Conservation (phyloP, 2,113 vertebrate species). For the Panurus biarmicus region DNA sequence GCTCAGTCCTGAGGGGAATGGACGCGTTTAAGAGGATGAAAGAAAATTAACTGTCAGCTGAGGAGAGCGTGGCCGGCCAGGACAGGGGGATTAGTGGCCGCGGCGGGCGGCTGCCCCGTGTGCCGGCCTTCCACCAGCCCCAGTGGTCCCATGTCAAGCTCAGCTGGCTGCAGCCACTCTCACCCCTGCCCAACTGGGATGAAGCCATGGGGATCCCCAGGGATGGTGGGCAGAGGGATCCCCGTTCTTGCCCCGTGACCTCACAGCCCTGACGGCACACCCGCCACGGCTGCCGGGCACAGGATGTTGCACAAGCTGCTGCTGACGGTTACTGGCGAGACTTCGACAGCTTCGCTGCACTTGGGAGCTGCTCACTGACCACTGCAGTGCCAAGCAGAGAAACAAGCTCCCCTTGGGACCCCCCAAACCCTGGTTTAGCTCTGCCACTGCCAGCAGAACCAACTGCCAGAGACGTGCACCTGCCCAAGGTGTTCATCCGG, state of each 20-base stretch:
- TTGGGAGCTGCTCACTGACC: not conserved
- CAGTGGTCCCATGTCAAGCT: not conserved
- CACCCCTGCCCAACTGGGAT: fast-evolving
- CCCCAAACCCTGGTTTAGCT: not conserved
- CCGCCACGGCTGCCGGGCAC: not conserved
- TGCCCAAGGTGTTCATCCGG: not conserved
- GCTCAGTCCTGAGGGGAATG: not conserved
- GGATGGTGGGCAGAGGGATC: not conserved
- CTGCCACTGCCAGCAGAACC: not conserved
- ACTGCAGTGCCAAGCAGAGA: fast-evolving
- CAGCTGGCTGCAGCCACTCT: fast-evolving
- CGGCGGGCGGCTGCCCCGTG: fast-evolving
- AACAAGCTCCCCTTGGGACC: not conserved
- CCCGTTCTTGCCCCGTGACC: fast-evolving
- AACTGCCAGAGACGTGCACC: not conserved
- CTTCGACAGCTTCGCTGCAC: not conserved
- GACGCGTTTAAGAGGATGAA: slow-evolving; percentile 47
- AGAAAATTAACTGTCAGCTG: slow-evolving; percentile 36
- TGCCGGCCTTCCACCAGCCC: not conserved
- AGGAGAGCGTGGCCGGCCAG: slow-evolving; percentile 2
- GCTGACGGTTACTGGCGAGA: not conserved
- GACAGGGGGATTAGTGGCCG: not conserved
- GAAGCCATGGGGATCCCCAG: not conserved
- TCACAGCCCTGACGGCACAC: not conserved
- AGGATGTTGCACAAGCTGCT: not conserved